Base-by-base conservation (phyloP, 2,888 invertebrate species). In the Morpho achilles region DNA sequence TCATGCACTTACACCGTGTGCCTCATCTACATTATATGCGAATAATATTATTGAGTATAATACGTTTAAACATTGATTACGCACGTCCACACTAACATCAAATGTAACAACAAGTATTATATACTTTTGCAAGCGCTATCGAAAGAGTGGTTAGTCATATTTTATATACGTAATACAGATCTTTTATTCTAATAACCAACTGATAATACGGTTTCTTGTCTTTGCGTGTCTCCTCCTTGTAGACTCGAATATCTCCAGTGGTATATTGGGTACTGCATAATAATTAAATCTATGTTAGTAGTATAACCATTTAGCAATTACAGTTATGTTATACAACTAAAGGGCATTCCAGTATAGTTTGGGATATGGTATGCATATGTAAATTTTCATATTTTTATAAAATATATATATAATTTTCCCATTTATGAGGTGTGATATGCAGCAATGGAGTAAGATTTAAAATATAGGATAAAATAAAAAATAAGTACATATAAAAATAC, bases 241-340 rank as follows among this genome's bases (percentile, higher is more conserved):
- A 62, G 91, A 90, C 91, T 91, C 91, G 87, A 90, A 86, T 80
- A 91, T 81, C 87, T 91, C 91, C 91, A 90, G 88, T 72, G 91
- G 90, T 76, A 91, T 91, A 91, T 91, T 91, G 86, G 91, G 91
- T 90, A 91, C 91, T 91, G 91, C 80, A 84, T 86, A 86, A 88
- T 55, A 88, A 89, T 87, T 84, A 87, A 82, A 80, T 80, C 80
- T 79, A 79, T 84, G 88, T 90, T 90, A 89, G 88, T 88, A 78
- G 74, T 76, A 66, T 60, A 56, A 66, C 62, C 58, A 57, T 55
- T 58, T 58, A 52, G 49, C 58, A 53, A 61, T 53, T 49, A 55
- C 44, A 43, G 5, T 55, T 39, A 43, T 55, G 50, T 50, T 57
- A 59, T 46, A 62, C 58, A 42, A 56, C 61, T 57, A 62, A 51